Percentiles rank a stretch among this genome's conserved stretches.
Evolutionary conservation across 64 coral and sea anemone species (phyloP).

Genomic region (Montipora capricornis): DNA sequence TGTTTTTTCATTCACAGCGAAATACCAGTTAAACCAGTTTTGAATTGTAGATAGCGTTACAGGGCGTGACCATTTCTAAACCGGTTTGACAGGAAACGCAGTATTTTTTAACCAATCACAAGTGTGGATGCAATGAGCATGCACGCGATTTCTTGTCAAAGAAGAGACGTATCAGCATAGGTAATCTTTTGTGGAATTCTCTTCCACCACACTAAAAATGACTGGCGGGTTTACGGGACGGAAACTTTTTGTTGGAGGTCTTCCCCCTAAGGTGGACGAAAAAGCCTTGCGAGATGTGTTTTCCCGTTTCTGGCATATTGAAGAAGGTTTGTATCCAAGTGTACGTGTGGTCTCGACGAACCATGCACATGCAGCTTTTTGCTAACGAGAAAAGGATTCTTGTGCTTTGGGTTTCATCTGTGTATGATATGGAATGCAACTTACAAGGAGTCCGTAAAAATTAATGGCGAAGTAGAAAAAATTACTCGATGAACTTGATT

Average conservation of each 20-base stretch:
- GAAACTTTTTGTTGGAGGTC: slow-evolving; percentile 65
- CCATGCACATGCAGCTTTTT: too few relatives aligned
- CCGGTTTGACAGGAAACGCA: slow-evolving; percentile 7
- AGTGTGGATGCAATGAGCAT: background rate
- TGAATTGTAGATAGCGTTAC: background rate
- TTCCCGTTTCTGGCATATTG: slow-evolving; percentile 63
- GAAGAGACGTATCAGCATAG: too few relatives aligned
- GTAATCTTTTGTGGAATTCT: too few relatives aligned
- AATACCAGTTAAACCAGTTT: background rate
- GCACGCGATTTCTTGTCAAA: too few relatives aligned
- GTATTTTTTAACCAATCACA: slow-evolving; percentile 14
- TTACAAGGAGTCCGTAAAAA: too few relatives aligned
- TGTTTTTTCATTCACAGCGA: background rate
- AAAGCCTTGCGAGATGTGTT: slow-evolving; percentile 62
- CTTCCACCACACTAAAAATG: background rate
- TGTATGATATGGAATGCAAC: too few relatives aligned
- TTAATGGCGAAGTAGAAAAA: too few relatives aligned
- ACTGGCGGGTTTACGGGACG: slow-evolving; percentile 18
- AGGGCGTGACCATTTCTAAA: background rate
- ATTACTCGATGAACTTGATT: too few relatives aligned
- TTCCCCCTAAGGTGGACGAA: slow-evolving; percentile 62
- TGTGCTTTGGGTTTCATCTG: too few relatives aligned
- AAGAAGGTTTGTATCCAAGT: slow-evolving; percentile 51
- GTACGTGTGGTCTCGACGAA: too few relatives aligned
- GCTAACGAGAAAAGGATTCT: too few relatives aligned